Evolutionary conservation across 2,113 vertebrate genomes (phyloP).

Genomic region (Aspidoscelis tigris): DNA sequence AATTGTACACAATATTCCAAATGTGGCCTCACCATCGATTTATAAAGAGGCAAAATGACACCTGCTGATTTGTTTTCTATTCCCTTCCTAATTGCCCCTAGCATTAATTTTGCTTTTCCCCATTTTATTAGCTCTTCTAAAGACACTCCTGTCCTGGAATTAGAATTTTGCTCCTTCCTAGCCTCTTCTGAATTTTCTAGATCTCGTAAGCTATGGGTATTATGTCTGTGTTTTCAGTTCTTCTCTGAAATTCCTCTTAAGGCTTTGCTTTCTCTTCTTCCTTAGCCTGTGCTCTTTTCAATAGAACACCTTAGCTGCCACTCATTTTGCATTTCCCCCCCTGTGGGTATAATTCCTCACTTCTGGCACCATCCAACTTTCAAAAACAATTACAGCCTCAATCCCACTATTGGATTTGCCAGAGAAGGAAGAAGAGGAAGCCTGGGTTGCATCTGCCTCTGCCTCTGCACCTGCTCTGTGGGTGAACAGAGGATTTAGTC

Average conservation of each 20-base stretch:
- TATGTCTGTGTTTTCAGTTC: not conserved
- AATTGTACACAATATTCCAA: no score
- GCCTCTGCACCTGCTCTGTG: conserved; percentile 5
- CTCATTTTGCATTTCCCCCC: not conserved
- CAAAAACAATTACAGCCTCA: not conserved
- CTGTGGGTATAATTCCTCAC: conserved; percentile 5
- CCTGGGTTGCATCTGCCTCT: conserved; percentile 15
- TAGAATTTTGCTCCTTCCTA: not conserved
- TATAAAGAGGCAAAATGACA: no score
- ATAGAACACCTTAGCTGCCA: not conserved
- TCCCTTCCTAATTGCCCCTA: no score
- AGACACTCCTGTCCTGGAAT: not conserved
- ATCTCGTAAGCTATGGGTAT: not conserved
- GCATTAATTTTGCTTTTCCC: not conserved
- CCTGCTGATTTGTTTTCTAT: no score
- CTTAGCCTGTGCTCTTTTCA: not conserved
- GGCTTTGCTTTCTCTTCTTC: not conserved
- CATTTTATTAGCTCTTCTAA: not conserved
- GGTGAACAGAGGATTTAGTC: conserved; percentile 27
- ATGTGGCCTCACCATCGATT: no score
- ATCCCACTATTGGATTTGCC: not conserved
- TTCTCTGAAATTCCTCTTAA: not conserved
- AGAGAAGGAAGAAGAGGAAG: conserved; percentile 18
- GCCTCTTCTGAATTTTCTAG: not conserved
- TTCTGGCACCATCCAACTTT: conserved; percentile 20